Percentiles rank a stretch among this genome's conserved stretches.
Evolutionary conservation across 1,140 invertebrate species (phyloP).

Genomic region (Sycobia sp.): DNA sequence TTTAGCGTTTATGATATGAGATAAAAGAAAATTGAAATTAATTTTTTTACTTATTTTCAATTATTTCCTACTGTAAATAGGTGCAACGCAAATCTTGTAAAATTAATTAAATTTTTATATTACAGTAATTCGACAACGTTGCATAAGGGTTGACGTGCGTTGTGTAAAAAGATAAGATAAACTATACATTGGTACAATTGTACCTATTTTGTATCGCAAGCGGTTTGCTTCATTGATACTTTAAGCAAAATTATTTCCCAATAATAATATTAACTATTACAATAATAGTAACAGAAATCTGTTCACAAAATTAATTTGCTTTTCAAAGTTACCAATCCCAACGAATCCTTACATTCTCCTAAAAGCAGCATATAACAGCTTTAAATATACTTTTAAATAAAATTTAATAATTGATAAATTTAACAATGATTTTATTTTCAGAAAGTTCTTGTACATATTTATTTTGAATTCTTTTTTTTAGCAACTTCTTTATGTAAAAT

Average conservation of each 20-base stretch:
- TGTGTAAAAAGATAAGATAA: slow-evolving; percentile 15
- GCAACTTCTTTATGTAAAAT: slow-evolving; percentile 10
- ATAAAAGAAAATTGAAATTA: neutral
- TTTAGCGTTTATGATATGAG: too few species aligned
- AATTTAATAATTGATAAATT: too few species aligned
- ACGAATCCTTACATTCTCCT: slow-evolving; percentile 1
- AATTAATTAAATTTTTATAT: neutral
- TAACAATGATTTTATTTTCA: too few species aligned
- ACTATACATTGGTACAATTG: slow-evolving; percentile 5
- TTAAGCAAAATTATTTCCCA: slow-evolving; percentile 12
- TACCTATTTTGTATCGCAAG: slow-evolving; percentile 17
- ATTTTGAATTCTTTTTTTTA: slow-evolving; percentile 2
- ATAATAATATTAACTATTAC: slow-evolving; percentile 24
- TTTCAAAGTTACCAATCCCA: slow-evolving; percentile 17
- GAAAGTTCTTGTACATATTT: too few species aligned
- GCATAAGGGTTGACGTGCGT: slow-evolving; percentile 17
- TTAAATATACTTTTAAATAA: neutral
- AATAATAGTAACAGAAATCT: slow-evolving; percentile 16
- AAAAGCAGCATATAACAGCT: neutral
- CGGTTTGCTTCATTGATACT: neutral
- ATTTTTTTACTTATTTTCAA: neutral
- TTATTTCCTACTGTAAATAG: slow-evolving; percentile 5
- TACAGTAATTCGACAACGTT: slow-evolving; percentile 26
- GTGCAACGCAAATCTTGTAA: neutral
- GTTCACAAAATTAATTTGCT: slow-evolving; percentile 7